Conservation (phyloP, 1,140 invertebrate genomes). For the Scaptomyza montana region DNA sequence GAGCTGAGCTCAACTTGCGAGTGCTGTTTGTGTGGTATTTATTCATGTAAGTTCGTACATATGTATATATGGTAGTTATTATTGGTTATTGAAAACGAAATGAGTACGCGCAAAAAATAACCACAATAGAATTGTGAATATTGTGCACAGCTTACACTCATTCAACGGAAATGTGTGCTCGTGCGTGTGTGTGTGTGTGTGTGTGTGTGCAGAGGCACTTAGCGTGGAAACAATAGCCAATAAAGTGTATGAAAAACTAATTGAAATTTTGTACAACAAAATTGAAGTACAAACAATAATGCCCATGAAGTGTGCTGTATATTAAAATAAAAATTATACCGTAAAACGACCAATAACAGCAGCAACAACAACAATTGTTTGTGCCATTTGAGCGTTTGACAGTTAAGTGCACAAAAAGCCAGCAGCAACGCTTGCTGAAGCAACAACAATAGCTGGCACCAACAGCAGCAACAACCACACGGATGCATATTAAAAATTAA, state of each 20-base stretch:
- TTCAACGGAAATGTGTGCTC: slow-evolving; percentile 31
- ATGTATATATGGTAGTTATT: slow-evolving; percentile 44
- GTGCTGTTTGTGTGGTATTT: slow-evolving; percentile 11
- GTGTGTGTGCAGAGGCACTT: slow-evolving; percentile 51
- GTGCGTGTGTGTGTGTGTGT: slow-evolving; percentile 17
- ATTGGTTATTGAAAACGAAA: slow-evolving; percentile 55
- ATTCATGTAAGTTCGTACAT: slow-evolving; percentile 5
- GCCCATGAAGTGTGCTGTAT: slow-evolving; percentile 51
- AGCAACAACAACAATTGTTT: slow-evolving; percentile 24
- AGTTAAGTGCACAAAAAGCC: slow-evolving; percentile 1
- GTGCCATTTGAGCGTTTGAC: not conserved
- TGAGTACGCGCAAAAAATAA: slow-evolving; percentile 28
- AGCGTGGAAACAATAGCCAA: slow-evolving; percentile 76
- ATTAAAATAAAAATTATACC: slow-evolving; percentile 62
- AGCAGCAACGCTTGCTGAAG: not conserved
- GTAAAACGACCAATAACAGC: slow-evolving; percentile 27
- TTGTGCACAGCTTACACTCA: slow-evolving; percentile 23
- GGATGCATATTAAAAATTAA: slow-evolving; percentile 71
- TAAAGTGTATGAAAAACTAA: slow-evolving; percentile 75
- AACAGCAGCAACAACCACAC: slow-evolving; percentile 14
- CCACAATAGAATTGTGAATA: slow-evolving; percentile 44
- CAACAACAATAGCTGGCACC: not conserved
- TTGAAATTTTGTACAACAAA: slow-evolving; percentile 76
- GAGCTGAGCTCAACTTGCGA: slow-evolving; percentile 25
- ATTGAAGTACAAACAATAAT: slow-evolving; percentile 67